Conservation (phyloP, 2,113 vertebrate species). For the Salvator merianae region DNA sequence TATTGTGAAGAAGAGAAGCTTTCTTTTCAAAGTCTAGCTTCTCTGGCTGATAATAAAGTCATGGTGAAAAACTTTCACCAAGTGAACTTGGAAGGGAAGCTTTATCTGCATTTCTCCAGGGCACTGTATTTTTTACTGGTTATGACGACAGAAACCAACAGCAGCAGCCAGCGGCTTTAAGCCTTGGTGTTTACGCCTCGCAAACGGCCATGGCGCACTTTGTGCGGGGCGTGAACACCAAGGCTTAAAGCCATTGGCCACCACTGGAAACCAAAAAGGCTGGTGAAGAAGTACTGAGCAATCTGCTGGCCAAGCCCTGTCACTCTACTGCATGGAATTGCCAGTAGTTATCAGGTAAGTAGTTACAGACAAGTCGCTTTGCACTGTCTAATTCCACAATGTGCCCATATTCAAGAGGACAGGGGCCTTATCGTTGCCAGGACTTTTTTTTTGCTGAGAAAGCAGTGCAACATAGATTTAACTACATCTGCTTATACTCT, state of each 20-base stretch:
- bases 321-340: background rate
- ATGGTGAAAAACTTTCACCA: background rate
- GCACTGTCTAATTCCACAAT: background rate
- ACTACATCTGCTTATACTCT: slow-evolving; percentile 3
- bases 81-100: background rate
- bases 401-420: background rate
- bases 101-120: background rate
- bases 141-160: background rate
- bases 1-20: no score
- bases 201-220: no score
- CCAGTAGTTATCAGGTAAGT: background rate
- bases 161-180: no score
- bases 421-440: background rate
- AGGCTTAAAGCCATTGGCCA: no score
- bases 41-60: no score
- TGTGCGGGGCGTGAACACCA: no score
- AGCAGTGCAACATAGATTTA: background rate
- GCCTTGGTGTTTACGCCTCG: no score
- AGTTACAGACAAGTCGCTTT: background rate
- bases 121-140: background rate
- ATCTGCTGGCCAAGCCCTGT: background rate
- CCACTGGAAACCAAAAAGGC: no score
- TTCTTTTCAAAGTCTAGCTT: no score
- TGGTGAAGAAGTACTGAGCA: background rate
- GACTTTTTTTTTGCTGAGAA: background rate